Percentiles rank a stretch among this genome's conserved stretches.
Conservation (phyloP, 2,888 invertebrate genomes). For the Dasysyrphus tricinctus region DNA sequence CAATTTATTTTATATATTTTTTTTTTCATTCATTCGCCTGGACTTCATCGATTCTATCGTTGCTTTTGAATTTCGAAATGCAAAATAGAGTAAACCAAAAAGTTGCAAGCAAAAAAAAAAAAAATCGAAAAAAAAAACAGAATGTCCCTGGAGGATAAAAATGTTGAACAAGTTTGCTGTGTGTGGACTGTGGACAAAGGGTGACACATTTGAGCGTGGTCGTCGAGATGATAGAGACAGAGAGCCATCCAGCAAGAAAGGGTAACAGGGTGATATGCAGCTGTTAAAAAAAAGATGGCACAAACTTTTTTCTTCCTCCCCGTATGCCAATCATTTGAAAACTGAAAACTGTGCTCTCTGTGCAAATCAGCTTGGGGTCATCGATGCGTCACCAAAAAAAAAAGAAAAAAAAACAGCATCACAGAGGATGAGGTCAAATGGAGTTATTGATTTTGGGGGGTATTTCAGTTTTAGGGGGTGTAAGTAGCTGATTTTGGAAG, state of each 20-base stretch:
- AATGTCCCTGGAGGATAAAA: constrained; percentile 68
- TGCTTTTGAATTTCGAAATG: constrained; percentile 73
- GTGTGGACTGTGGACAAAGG: constrained; percentile 44
- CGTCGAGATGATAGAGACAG: constrained; percentile 25
- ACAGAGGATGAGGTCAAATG: constrained; percentile 20
- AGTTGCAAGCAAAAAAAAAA: constrained; percentile 18
- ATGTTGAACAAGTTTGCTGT: constrained; percentile 71
- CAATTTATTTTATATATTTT: constrained; percentile 61
- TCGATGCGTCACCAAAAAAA: constrained; percentile 70
- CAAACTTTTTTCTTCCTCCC: constrained; percentile 58
- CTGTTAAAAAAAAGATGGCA: constrained; percentile 51
- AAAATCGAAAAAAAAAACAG: not conserved
- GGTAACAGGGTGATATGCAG: constrained; percentile 34
- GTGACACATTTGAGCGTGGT: constrained; percentile 63
- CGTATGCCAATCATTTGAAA: constrained; percentile 74
- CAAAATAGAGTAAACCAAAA: constrained; percentile 59
- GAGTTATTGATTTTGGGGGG: constrained; percentile 66
- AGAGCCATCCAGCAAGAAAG: too few relatives aligned
- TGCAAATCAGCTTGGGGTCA: constrained; percentile 75
- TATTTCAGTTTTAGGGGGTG: constrained; percentile 30
- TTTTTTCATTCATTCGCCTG: constrained; percentile 39
- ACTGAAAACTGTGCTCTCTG: constrained; percentile 56
- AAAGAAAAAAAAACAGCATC: not conserved
- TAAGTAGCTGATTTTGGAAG: constrained; percentile 54
- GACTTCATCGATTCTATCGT: constrained; percentile 73